Evolutionary conservation across 1,140 invertebrate genomes (phyloP), one percentile per base, ranked within the genome.

Genomic region (Geopemphigus sp.): DNA sequence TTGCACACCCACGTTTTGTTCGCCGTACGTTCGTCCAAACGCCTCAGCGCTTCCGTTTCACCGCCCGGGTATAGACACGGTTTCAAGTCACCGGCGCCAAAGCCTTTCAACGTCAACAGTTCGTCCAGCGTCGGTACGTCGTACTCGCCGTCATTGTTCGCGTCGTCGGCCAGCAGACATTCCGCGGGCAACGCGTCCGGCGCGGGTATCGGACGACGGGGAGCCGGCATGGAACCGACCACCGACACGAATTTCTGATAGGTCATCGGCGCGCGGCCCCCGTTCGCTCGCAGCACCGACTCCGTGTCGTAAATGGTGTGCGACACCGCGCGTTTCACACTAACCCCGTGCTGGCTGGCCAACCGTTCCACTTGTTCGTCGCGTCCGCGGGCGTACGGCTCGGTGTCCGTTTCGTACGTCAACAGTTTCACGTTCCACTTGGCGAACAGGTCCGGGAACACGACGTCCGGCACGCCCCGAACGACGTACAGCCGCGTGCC

Each of bases 251-350:
- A 92, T 80, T 91, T 90, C 83, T 91, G 90, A 83, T 92, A 93
- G 15, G 91, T 93, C 57, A 92, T 84, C 0, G 91, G 91, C 10
- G 91, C 87, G 82, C 85, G 87, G 0, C 90, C 90, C 81, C 88
- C 85, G 85, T 92, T 93, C 80, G 87, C 88, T 64, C 88, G 87
- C 56, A 92, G 86, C 26, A 92, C 87, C 83, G 86, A 84, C 59
- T 91, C 87, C 5, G 89, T 87, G 84, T 92, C 88, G 84, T 90
- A 93, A 6, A 93, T 87, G 4, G 92, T 93, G 83, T 93, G 91
- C 17, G 91, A 92, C 39, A 89, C 88, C 83, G 87, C 86, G 64
- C 87, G 87, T 54, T 89, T 87, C 57, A 92, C 87, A 81, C 89
- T 87, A 8, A 93, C 88, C 56, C 88, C 85, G 63, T 86, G 85